Percentiles rank a stretch among this genome's conserved stretches.
These are phyloP conservation scores for Serinus canaria DNA, from an alignment of 2,113 vertebrate species.

Conservation along the genomic window DNA sequence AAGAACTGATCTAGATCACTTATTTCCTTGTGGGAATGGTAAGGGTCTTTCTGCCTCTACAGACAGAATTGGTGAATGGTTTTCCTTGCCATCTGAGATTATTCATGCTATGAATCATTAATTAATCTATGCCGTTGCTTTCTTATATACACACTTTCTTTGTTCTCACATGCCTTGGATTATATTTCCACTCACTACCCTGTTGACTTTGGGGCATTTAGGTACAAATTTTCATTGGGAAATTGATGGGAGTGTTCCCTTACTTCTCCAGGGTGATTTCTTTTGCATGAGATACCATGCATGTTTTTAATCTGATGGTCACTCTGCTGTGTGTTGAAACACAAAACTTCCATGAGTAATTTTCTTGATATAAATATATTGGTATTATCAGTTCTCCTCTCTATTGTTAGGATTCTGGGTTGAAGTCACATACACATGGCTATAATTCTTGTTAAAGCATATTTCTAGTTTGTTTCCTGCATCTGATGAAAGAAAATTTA, in stretches of 20 bases:
- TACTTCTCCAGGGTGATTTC: neutral
- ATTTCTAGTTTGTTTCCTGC: neutral
- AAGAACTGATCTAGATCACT: neutral
- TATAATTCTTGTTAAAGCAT: neutral
- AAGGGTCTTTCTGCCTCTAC: neutral
- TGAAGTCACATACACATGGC: neutral
- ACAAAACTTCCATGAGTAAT: neutral
- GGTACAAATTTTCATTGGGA: neutral
- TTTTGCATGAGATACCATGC: neutral
- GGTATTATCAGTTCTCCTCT: neutral
- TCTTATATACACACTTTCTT: neutral
- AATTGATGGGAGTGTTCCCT: neutral
- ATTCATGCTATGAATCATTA: neutral
- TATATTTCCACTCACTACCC: neutral
- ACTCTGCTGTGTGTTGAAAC: neutral
- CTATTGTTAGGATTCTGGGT: neutral
- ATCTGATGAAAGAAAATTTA: neutral
- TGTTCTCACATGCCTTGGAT: neutral
- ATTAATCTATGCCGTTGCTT: neutral
- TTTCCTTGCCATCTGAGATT: neutral
- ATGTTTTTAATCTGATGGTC: neutral
- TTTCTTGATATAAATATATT: neutral
- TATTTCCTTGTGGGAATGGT: neutral
- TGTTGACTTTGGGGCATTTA: neutral
- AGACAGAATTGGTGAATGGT: neutral